Percentiles rank a stretch among this genome's conserved stretches.
These are phyloP conservation scores for Coccyzus lansbergi DNA, from an alignment of 2,797 vertebrate genomes.

Conservation along the genomic window DNA sequence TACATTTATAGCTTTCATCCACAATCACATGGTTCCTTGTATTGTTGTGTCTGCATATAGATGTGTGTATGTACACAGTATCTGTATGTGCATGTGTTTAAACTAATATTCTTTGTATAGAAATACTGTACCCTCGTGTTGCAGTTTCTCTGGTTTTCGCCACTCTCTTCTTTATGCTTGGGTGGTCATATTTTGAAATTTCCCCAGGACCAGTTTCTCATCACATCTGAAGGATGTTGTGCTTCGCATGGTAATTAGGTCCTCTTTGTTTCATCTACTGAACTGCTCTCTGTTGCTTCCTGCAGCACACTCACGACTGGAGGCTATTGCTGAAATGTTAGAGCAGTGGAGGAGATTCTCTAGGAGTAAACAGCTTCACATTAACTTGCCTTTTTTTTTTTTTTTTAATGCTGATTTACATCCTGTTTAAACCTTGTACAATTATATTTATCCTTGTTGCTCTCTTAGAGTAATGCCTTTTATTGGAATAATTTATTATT, in stretches of 20 bases:
- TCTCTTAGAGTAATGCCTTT: slow-evolving; percentile 38
- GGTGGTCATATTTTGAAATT: slow-evolving; percentile 85
- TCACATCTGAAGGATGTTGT: slow-evolving; percentile 86
- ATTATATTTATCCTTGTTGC: slow-evolving; percentile 48
- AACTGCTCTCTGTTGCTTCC: slow-evolving; percentile 67
- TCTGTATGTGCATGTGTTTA: slow-evolving; percentile 25
- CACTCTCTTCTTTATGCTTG: slow-evolving; percentile 79
- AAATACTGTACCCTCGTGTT: slow-evolving; percentile 25
- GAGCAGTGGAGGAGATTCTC: slow-evolving; percentile 49
- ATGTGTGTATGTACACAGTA: neutral
- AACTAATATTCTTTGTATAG: slow-evolving; percentile 55
- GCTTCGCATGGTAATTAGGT: slow-evolving; percentile 87
- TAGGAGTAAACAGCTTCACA: slow-evolving; percentile 54
- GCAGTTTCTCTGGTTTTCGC: slow-evolving; percentile 49
- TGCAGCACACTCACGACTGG: slow-evolving; percentile 62
- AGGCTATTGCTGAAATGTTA: slow-evolving; percentile 64
- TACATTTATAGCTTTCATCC: neutral
- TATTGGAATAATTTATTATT: slow-evolving; percentile 52
- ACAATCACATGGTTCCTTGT: neutral
- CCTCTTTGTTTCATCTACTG: slow-evolving; percentile 84
- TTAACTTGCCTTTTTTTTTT: neutral
- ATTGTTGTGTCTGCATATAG: neutral
- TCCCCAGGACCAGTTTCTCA: slow-evolving; percentile 82
- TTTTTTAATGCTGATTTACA: slow-evolving; percentile 50
- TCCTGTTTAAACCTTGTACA: slow-evolving; percentile 52